Evolutionary conservation across 2,888 invertebrate genomes (phyloP).

Genomic region (Chloroclystis v-ata): DNA sequence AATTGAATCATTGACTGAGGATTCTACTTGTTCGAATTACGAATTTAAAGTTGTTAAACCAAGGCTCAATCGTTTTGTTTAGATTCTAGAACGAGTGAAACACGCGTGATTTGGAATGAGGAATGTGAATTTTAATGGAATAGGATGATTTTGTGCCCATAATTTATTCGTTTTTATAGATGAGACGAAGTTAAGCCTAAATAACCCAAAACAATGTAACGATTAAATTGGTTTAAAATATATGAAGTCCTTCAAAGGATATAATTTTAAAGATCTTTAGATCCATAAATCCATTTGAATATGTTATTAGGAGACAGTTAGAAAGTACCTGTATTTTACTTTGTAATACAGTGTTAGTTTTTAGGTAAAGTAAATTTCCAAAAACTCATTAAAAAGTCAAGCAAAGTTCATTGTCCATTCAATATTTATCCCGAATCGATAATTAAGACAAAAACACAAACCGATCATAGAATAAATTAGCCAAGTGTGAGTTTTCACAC

Average conservation of each 20-base stretch:
- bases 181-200: no score
- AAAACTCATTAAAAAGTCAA: background rate
- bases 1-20: slow-evolving; percentile 72
- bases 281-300: no score
- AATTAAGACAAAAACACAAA: slow-evolving; percentile 59
- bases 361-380: background rate
- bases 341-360: no score
- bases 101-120: background rate
- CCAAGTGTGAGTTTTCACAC: slow-evolving; percentile 62
- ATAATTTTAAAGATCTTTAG: no score
- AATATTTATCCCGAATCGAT: slow-evolving; percentile 64
- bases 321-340: no score
- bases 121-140: background rate
- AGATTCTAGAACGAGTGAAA: background rate
- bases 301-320: no score
- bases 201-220: no score
- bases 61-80: slow-evolving; percentile 3
- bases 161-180: no score
- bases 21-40: slow-evolving; percentile 32
- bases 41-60: slow-evolving; percentile 9
- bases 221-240: no score
- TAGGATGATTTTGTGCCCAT: background rate
- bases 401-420: slow-evolving; percentile 48
- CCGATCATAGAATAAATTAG: slow-evolving; percentile 70
- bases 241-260: no score